These are phyloP conservation scores for Phorcus lineatus DNA, from an alignment of 2,888 invertebrate genomes.

Conservation along the genomic window DNA sequence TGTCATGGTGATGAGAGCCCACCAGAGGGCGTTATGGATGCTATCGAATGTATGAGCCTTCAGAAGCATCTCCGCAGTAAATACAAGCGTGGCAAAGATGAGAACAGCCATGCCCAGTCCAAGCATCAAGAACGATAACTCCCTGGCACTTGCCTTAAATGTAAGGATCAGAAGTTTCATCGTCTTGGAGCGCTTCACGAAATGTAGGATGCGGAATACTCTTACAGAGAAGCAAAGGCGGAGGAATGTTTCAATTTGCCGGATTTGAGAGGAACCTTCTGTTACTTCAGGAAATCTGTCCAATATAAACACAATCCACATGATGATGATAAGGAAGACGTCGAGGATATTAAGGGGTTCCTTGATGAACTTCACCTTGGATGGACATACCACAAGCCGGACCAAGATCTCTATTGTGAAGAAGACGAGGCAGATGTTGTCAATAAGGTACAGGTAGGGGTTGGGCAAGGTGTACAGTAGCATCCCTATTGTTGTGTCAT, in stretches of 20 bases:
- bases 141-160: slow-evolving; percentile 58
- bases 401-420: slow-evolving; percentile 57
- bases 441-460: slow-evolving; percentile 41
- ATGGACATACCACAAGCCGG: slow-evolving; percentile 42
- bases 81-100: slow-evolving; percentile 66
- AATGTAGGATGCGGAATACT: neutral
- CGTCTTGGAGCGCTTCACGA: slow-evolving; percentile 30
- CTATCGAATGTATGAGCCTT: slow-evolving; percentile 47
- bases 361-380: slow-evolving; percentile 37
- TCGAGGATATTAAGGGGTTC: slow-evolving; percentile 45
- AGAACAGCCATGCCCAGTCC: slow-evolving; percentile 60
- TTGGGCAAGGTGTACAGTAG: slow-evolving; percentile 21
- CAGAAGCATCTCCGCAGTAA: slow-evolving; percentile 27
- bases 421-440: slow-evolving; percentile 49
- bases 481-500: slow-evolving; percentile 16
- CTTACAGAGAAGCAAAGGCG: neutral
- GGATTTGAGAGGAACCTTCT: slow-evolving; percentile 30
- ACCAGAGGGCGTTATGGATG: slow-evolving; percentile 63
- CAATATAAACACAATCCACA: slow-evolving; percentile 34
- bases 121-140: slow-evolving; percentile 61
- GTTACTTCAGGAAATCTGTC: slow-evolving; percentile 34
- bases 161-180: slow-evolving; percentile 61
- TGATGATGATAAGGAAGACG: slow-evolving; percentile 40
- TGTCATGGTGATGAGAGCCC: slow-evolving; percentile 68
- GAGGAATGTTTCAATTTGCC: neutral